Evolutionary conservation across 2,888 invertebrate genomes (phyloP), one percentile per base, ranked within the genome.

Genomic region (Oscheius sp.): DNA sequence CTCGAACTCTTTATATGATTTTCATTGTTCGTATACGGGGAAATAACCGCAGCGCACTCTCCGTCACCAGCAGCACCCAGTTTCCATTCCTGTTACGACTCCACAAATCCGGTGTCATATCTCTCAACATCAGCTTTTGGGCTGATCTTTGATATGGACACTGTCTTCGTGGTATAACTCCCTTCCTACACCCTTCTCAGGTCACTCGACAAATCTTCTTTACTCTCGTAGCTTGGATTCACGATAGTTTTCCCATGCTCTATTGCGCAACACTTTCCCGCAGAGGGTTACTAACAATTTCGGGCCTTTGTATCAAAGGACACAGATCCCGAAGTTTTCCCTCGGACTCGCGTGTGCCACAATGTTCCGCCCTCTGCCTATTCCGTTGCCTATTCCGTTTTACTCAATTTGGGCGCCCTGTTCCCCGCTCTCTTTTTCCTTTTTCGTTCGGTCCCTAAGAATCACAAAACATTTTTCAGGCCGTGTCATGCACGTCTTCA

Each of bases 401-500:
- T 63, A 63, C 63, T 63, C 63, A 63, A 63, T 63, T 63, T 63
- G 33, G 48, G 47, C 47, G 63, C 48, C 42, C 42, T 48, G 42
- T 35, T 57, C 57, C 37, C 42, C 60, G 33, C 35, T 35, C 2
- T 35, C 35, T 35, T 29, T 32, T 33, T 21, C 21, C 42, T 3
- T 42, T 42, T 42, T 42, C 7, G 42, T 42, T 42, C 42, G 11
- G 21, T 33, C 33, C 57, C 10, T 21, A 57, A 57, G 29, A 29
- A 13, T 2, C 10, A 3, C 29, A 57, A 57, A 57, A 57, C 11
- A 29, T 11, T 68, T 50, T 51, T 70, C 55, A 50, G 55, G 65
- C 57, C 75, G 48, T 58, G 58, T 70, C 48, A 68, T 68, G 68
- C 68, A 68, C 68, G 68, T 37, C 68, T 68, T 68, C 68, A 55